These are phyloP conservation scores for Cotesia chilonis DNA, from an alignment of 1,140 invertebrate genomes.

Conservation along the genomic window DNA sequence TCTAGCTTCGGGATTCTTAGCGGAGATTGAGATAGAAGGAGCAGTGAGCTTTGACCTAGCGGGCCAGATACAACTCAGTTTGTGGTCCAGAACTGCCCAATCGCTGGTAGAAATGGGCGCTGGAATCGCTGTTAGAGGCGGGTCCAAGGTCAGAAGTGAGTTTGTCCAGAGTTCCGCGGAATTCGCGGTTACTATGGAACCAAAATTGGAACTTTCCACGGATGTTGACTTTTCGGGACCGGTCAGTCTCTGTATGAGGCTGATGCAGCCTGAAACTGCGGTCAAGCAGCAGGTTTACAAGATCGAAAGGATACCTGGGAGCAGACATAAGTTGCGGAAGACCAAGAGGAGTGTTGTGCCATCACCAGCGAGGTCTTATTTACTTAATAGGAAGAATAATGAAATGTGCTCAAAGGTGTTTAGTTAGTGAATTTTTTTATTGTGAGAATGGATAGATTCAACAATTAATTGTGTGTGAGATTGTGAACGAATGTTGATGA, in stretches of 20 bases:
- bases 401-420: conserved; percentile 74
- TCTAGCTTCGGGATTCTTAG: conserved; percentile 78
- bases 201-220: conserved; percentile 77
- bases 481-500: too few relatives aligned
- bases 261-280: conserved; percentile 75
- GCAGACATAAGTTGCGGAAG: conserved; percentile 72
- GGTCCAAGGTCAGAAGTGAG: conserved; percentile 72
- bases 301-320: conserved; percentile 74
- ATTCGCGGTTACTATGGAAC: conserved; percentile 76
- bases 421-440: conserved; percentile 44
- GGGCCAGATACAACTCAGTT: conserved; percentile 83
- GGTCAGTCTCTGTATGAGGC: conserved; percentile 82
- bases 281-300: conserved; percentile 75
- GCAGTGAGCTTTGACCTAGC: conserved; percentile 84
- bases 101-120: conserved; percentile 81
- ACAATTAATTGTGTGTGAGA: not conserved
- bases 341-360: conserved; percentile 48
- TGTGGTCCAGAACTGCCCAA: conserved; percentile 89
- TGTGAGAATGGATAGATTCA: not conserved
- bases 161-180: conserved; percentile 77
- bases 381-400: conserved; percentile 81
- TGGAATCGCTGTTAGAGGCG: conserved; percentile 75
- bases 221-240: conserved; percentile 83
- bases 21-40: conserved; percentile 75
- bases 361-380: conserved; percentile 76